Base-by-base conservation (phyloP, 2,113 vertebrate genomes). In the Numenius arquata region DNA sequence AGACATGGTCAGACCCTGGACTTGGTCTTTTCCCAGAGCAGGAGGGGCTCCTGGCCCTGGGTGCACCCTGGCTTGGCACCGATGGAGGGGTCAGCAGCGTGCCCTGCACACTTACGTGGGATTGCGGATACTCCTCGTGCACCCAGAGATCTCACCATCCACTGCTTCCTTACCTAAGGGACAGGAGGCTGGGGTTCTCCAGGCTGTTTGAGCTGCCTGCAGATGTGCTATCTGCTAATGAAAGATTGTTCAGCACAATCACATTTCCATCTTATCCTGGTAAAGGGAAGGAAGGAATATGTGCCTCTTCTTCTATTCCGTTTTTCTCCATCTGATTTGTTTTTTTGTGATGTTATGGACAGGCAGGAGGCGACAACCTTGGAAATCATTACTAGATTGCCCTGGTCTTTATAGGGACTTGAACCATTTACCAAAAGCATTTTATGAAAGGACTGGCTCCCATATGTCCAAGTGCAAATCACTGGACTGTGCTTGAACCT, bases 401-500 rank as follows among this genome's bases (percentile, higher is more conserved):
- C 38, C 47, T 0, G 1, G 27, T 73, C 65, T 86, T 91, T 77
- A 88, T 0, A 63, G 59, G 71, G 38, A 50, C 59, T 58, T 71
- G 55, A 95, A 76, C 26, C 29, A 15, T 70, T 82, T 88, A 58
- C 85, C 47, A 63, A 47, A 89, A 88, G 41, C 26, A 25, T 81
- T 90, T 95, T 78, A 22, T 43, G 50, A 71, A 88, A 86, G 52
- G 85, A 56, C 79, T 95, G 94, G 76, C 86, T 96, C 38, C 93
- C 90, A 71, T 93, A 80, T 93, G 82, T 92, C 86, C 9, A 0
- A 58, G 88, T 67, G 75, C 66, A 92, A 88, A 88, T 71, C 72
- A 48, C 61, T 77, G 79, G 93, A 81, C 85, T 94, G 27, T 71
- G 16, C 88, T 73, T 92, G 72, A 89, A 88, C 65, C 63, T 88